A percentile compares a stretch with the other conserved stretches of the same genome.
These are phyloP conservation scores for Drosophila tani DNA, from an alignment of 1,140 invertebrate species.

Conservation along the genomic window DNA sequence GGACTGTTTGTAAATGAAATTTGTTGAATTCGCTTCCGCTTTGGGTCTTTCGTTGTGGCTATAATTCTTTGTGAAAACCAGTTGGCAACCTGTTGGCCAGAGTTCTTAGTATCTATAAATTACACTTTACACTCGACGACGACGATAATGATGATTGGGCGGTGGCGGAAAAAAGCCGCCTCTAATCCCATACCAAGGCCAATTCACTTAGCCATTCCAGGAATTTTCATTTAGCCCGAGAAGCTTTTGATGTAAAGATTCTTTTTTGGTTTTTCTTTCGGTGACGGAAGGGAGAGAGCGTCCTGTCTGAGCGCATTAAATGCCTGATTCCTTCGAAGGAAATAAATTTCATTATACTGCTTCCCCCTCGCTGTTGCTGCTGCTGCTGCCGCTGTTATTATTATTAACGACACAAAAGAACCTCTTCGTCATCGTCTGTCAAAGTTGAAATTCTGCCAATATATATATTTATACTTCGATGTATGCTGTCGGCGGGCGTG, in stretches of 20 bases:
- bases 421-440: constrained; percentile 43
- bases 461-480: constrained; percentile 27
- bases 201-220: constrained; percentile 44
- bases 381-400: constrained; percentile 9
- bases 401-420: constrained; percentile 44
- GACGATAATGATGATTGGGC: constrained; percentile 33
- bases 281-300: no score
- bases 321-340: constrained; percentile 9
- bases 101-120: constrained; percentile 68
- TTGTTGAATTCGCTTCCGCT: constrained; percentile 73
- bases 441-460: constrained; percentile 30
- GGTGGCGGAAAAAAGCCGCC: constrained; percentile 35
- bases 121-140: constrained; percentile 56
- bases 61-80: constrained; percentile 62
- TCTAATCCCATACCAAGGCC: constrained; percentile 50
- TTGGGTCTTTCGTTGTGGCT: constrained; percentile 44
- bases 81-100: constrained; percentile 64
- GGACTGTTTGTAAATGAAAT: constrained; percentile 82
- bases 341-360: constrained; percentile 46
- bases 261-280: neutral
- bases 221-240: constrained; percentile 53
- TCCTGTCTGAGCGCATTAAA: constrained; percentile 3
- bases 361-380: constrained; percentile 5
- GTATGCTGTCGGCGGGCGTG: neutral
- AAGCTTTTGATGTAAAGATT: constrained; percentile 30